Evolutionary conservation across 2,888 invertebrate species (phyloP).

Genomic region (Kuschelorhynchus macadamiae): DNA sequence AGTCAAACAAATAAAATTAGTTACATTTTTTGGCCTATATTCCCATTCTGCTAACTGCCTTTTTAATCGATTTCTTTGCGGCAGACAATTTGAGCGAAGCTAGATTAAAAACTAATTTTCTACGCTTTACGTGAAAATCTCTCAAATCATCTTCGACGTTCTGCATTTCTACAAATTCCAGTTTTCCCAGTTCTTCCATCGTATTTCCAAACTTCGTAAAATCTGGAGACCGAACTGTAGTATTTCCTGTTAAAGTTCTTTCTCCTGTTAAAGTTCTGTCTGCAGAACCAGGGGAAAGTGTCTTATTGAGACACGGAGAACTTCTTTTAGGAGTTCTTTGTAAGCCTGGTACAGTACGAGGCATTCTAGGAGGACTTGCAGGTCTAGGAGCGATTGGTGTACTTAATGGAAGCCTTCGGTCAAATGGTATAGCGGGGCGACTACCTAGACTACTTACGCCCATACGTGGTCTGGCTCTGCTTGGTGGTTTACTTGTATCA

Average conservation of each 20-base stretch:
- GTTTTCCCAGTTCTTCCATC: conserved; percentile 33
- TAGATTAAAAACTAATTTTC: conserved; percentile 37
- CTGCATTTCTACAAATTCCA: conserved; percentile 40
- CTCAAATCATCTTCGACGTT: conserved; percentile 37
- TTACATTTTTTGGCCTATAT: too few species aligned
- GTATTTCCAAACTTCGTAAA: conserved; percentile 22
- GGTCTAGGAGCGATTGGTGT: conserved; percentile 1
- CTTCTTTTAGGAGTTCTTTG: neutral
- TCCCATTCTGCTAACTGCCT: conserved; percentile 33
- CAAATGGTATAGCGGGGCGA: neutral
- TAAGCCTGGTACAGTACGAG: conserved; percentile 18
- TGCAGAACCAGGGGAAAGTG: conserved; percentile 14
- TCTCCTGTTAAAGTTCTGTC: conserved; percentile 14
- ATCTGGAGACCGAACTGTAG: conserved; percentile 7
- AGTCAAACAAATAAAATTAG: too few species aligned
- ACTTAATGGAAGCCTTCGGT: conserved; percentile 7
- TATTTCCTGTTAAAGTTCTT: neutral
- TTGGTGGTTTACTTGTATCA: neutral
- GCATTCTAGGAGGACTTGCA: conserved; percentile 5
- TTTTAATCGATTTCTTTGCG: conserved; percentile 33
- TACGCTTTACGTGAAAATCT: conserved; percentile 30
- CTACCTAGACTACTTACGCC: conserved; percentile 29
- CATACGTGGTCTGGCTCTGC: conserved; percentile 21
- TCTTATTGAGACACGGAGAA: neutral
- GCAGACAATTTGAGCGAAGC: conserved; percentile 20